Evolutionary conservation across 2,888 invertebrate genomes (phyloP).

Genomic region (Pseudoips prasinana): DNA sequence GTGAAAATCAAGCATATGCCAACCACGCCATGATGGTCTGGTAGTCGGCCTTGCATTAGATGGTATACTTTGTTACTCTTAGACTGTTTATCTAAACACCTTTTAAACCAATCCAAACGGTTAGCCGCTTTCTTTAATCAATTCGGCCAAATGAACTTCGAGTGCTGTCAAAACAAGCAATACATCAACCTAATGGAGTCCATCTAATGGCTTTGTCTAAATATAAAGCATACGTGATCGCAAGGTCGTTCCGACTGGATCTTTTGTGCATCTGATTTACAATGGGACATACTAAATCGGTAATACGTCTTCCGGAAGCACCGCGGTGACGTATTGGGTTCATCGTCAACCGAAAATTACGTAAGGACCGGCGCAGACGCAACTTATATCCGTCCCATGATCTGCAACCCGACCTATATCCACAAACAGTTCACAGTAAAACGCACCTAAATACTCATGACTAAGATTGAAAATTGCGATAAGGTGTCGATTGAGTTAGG

Average conservation of each 20-base stretch:
- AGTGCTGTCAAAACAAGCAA: conserved; percentile 41
- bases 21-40: too few species aligned
- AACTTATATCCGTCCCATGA: conserved; percentile 64
- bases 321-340: conserved; percentile 72
- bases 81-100: conserved; percentile 28
- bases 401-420: conserved; percentile 43
- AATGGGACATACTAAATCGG: conserved; percentile 48
- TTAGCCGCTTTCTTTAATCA: conserved; percentile 27
- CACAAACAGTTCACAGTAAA: conserved; percentile 39
- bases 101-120: conserved; percentile 22
- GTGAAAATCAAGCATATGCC: too few species aligned
- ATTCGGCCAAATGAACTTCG: conserved; percentile 31
- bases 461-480: conserved; percentile 58
- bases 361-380: conserved; percentile 73
- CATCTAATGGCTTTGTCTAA: conserved; percentile 41
- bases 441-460: conserved; percentile 46
- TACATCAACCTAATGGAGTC: conserved; percentile 40
- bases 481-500: conserved; percentile 47
- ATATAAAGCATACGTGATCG: conserved; percentile 35
- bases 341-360: conserved; percentile 73
- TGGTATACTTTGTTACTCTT: too few species aligned
- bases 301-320: conserved; percentile 72
- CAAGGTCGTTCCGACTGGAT: conserved; percentile 55
- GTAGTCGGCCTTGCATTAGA: conserved; percentile 5
- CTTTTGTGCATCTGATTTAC: conserved; percentile 46